Evolutionary conservation across 2,888 invertebrate genomes (phyloP).

Genomic region (Andrena minutula): DNA sequence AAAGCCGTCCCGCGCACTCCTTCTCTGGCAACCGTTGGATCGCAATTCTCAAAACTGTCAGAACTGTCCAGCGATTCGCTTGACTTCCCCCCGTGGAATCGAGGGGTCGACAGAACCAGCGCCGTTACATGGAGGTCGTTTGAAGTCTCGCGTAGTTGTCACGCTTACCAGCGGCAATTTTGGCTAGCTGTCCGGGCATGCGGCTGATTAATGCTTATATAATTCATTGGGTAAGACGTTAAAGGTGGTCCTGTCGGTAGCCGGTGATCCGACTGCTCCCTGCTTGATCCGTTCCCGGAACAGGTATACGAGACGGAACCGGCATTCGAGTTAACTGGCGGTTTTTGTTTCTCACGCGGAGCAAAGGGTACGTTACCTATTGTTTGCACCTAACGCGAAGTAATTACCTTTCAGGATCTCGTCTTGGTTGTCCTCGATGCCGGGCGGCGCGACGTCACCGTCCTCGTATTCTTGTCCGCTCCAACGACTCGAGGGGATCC

Average conservation of each 20-base stretch:
- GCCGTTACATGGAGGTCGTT: neutral
- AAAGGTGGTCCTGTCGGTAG: constrained; percentile 74
- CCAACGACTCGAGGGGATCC: constrained; percentile 34
- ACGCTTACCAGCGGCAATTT: constrained; percentile 45
- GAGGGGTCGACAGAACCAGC: neutral
- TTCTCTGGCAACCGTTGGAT: neutral
- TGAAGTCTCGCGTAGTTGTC: neutral
- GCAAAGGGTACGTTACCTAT: constrained; percentile 78
- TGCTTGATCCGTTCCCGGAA: constrained; percentile 76
- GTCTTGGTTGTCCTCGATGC: constrained; percentile 45
- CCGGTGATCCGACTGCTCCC: constrained; percentile 71
- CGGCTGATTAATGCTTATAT: constrained; percentile 83
- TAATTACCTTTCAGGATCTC: constrained; percentile 81
- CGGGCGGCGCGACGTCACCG: constrained; percentile 17
- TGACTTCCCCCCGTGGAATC: neutral
- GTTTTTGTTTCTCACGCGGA: constrained; percentile 83
- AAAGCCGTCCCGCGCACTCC: neutral
- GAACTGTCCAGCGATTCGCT: neutral
- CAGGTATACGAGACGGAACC: constrained; percentile 69
- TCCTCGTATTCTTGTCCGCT: constrained; percentile 15
- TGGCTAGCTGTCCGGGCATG: constrained; percentile 67
- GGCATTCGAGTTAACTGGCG: constrained; percentile 55
- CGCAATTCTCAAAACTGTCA: neutral
- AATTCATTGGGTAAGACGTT: constrained; percentile 83
- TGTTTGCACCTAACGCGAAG: constrained; percentile 83